Conservation (phyloP, 2,113 vertebrate species). For the Sylvilagus bachmani region DNA sequence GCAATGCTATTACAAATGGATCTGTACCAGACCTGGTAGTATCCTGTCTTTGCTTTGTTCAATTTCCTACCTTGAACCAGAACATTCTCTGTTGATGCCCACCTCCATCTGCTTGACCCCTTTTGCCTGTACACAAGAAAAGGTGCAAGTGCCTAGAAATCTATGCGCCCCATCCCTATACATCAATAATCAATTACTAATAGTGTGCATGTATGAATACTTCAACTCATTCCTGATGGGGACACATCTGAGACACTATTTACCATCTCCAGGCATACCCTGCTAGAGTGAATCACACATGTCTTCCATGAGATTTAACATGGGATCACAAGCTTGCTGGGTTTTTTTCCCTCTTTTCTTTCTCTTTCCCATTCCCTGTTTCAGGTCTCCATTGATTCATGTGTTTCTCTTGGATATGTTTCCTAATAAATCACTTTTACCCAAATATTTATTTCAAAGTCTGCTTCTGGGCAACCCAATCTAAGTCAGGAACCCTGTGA, state of each 20-base stretch:
- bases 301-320: neutral
- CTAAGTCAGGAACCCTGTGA: neutral
- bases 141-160: neutral
- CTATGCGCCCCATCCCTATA: fast-evolving
- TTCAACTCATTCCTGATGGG: neutral
- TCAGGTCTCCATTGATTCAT: neutral
- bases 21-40: neutral
- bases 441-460: neutral
- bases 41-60: neutral
- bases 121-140: neutral
- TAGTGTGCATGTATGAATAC: neutral
- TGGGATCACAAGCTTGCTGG: neutral
- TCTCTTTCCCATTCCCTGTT: neutral
- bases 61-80: neutral
- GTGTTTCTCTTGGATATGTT: neutral
- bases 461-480: neutral
- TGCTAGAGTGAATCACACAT: neutral
- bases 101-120: neutral
- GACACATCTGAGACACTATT: neutral
- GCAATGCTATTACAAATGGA: neutral
- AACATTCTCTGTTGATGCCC: neutral
- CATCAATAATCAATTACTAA: neutral
- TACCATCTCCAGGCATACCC: fast-evolving
- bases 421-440: neutral
- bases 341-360: neutral